Base-by-base conservation (phyloP, 2,888 invertebrate species). In the Oligia latruncula region DNA sequence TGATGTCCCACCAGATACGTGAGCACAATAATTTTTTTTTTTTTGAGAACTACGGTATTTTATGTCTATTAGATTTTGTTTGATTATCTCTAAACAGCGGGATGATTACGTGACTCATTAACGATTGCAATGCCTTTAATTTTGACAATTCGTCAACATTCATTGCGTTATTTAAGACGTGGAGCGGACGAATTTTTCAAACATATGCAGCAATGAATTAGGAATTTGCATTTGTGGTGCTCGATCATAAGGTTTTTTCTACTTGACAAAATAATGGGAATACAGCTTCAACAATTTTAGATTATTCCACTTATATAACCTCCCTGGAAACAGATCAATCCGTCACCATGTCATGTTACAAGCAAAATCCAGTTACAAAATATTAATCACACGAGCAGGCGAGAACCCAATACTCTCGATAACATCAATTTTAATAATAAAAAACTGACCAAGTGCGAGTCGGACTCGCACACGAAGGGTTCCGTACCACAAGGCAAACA, bases 1-100 rank as follows among this genome's bases (percentile, higher is more conserved):
- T n/a, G 90, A 88, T 68, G 94, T 96, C 9, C 96, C 96, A 0
- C 95, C 97, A 1, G 97, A 97, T n/a, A 95, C 96, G 97, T 97
- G 90, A 95, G 95, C 93, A 40, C 8, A 1, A 9, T n/a, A n/a
- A n/a, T n/a, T 15, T 65, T 11, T 23, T 11, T 65, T 1, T 70
- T 8, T 66, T 23, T 6, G 13, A 23, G 13, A 64, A 35, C 17
- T 17, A 17, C 8, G 5, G 29, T 64, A 35, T 35, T 64, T 64
- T 35, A 64, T 3, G 8, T 35, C 35, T 9, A 64, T 64, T 64
- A 2, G 2, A 35, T 62, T 29, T 4, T 64, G 1, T 64, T 55
- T 8, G 0, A 55, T 9, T 23, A 23, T 55, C 20, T 55, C 55
- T 55, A 55, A 55, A 58, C 9, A 58, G 9, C 9, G 9, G 11